Evolutionary conservation across 2,113 vertebrate species (phyloP), one percentile per base, ranked within the genome.

Genomic region (Crocuta crocuta): DNA sequence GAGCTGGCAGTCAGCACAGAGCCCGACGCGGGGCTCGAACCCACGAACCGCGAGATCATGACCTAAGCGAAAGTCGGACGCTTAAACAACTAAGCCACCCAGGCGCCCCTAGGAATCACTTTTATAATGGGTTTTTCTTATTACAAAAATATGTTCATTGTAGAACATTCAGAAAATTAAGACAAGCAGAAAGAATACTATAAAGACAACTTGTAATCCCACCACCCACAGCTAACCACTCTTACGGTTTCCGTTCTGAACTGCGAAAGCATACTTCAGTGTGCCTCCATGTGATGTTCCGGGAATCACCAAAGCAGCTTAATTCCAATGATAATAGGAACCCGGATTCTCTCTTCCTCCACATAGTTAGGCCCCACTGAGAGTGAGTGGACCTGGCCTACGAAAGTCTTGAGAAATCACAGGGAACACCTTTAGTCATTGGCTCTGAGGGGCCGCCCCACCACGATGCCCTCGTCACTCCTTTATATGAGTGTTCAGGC

Each of bases 121-220:
- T 92, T 96, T 68, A 78, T 74, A 94, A 84, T 84, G 74, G 35
- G 53, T 96, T 89, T 91, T 86, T 55, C 79, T 95, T 58, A 95
- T 96, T 94, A 96, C 55, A 85, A 89, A 92, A 97, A 48, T 90
- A 63, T 86, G 39, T 86, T 91, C 73, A 82, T 35, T 93, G 68
- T 80, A 87, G 43, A 96, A 83, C 83, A 96, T 93, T 86, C 92
- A 86, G 95, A 91, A 96, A 97, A 89, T 45, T 55, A 39, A 90
- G 35, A 55, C 5, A 79, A 68, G 55, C 31, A 48, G 53, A 86
- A 84, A 65, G 31, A 94, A 84, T 71, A 91, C n/a, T 16, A 78
- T 45, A 82, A 92, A 63, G 84, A 88, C 84, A 92, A 96, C 28
- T 74, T 78, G 50, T 78, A 93, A 98, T 66, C 48, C 24, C 4